Base-by-base conservation (phyloP, 2,797 vertebrate species). In the Dendrocincla tyrannina region DNA sequence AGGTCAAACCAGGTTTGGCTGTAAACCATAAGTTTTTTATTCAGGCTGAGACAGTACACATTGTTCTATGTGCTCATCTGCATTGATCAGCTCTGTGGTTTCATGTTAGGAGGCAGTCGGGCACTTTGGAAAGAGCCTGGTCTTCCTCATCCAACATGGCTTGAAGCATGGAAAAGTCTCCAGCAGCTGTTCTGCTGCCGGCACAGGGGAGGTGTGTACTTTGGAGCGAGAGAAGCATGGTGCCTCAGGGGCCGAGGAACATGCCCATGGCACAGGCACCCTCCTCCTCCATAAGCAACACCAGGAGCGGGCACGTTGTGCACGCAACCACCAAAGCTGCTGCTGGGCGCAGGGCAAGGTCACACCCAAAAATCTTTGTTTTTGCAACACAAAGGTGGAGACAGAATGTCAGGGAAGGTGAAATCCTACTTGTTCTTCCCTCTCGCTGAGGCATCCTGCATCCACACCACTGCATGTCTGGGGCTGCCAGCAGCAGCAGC, bases 311-410 rank as follows among this genome's bases (percentile, higher is more conserved):
- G 95, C 95, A 96, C 95, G 96, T 97, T 97, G 89, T 75, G 73
- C 95, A 97, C 89, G 94, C 89, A 96, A 70, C 79, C 16, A 1
- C 88, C 2, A 17, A 52, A 73, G 85, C 73, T 67, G 95, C 93
- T 91, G 84, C 92, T 78, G 88, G 95, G 92, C 4, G 2, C 72
- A 68, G 82, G 69, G 84, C 42, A 24, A 91, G 87, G 91, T 95
- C 95, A 93, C 92, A 56, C 85, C 91, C 94, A 93, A 86, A 88
- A 70, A 75, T 78, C 79, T 88, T 89, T 94, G 91, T 86, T 92
- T 96, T 92, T 93, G 91, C 95, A 96, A 94, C 63, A 55, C 72
- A 92, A 89, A 96, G 94, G 95, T 92, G 95, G 94, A 96, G 95
- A 85, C 64, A 0, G 56, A 80, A 59, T 1, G 5, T 41, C 70